phyloP scores from a whole-genome alignment of 2,888 invertebrate species.

The Elysia crispata region DNA sequence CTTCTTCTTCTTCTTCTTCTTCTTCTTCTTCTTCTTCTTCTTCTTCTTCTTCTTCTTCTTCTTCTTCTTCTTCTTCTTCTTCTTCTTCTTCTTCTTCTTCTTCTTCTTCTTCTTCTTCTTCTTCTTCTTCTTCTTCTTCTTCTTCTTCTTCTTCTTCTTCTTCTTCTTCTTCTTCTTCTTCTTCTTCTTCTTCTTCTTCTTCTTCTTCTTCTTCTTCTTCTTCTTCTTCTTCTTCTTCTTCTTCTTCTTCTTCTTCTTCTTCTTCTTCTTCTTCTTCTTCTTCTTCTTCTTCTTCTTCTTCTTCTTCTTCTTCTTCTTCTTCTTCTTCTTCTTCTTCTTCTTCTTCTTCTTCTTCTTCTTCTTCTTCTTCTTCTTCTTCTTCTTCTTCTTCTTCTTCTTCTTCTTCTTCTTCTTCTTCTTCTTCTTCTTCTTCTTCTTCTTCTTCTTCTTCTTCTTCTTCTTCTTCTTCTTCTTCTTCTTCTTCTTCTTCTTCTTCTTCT shows the following conservation, averaged over 20 bases:
- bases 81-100: background rate
- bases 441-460: background rate
- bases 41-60: background rate
- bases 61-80: background rate
- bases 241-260: background rate
- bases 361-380: background rate
- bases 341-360: background rate
- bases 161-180: background rate
- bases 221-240: too few species aligned
- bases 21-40: background rate
- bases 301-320: background rate
- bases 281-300: background rate
- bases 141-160: background rate
- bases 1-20: background rate
- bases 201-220: background rate
- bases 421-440: background rate
- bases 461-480: background rate
- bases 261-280: background rate
- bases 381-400: background rate
- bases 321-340: background rate
- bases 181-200: background rate
- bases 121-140: background rate
- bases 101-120: background rate
- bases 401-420: background rate
- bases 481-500: background rate